Evolutionary conservation across 2,888 invertebrate species (phyloP).

Genomic region (Tiliacea aurago): DNA sequence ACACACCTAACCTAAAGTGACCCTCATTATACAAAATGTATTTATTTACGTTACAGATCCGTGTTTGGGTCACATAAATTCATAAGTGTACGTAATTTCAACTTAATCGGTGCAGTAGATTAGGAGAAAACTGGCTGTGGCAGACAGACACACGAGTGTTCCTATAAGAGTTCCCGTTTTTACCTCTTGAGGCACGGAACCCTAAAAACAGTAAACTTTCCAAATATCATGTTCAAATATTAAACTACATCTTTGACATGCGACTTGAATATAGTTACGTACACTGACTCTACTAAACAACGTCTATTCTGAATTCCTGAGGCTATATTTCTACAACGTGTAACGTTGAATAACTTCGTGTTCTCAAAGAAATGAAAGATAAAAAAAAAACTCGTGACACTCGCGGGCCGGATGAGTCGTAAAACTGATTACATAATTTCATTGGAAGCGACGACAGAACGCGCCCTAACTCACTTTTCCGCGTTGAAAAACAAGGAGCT

Average conservation of each 20-base stretch:
- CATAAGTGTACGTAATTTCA: no score
- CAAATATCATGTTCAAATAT: conserved; percentile 22
- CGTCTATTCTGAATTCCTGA: conserved; percentile 4
- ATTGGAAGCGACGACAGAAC: conserved; percentile 86
- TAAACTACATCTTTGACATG: conserved; percentile 25
- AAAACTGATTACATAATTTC: conserved; percentile 88
- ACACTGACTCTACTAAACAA: conserved; percentile 21
- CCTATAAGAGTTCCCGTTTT: no score
- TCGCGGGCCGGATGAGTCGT: conserved; percentile 82
- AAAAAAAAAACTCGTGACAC: conserved; percentile 79
- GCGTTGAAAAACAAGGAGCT: conserved; percentile 84
- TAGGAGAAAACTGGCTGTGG: no score
- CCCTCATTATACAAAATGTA: no score
- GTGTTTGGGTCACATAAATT: no score
- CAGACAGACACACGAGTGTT: no score
- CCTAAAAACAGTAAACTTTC: conserved; percentile 14
- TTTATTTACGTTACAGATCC: no score
- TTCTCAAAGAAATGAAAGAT: conserved; percentile 62
- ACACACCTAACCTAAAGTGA: no score
- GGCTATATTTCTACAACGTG: conserved; percentile 33
- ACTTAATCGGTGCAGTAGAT: no score
- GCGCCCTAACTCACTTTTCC: conserved; percentile 82
- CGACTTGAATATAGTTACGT: conserved; percentile 19
- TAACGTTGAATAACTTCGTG: conserved; percentile 50
- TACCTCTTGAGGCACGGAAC: no score